phyloP scores from a whole-genome alignment of 1,140 invertebrate genomes.

The Brachionus paranguensis region DNA sequence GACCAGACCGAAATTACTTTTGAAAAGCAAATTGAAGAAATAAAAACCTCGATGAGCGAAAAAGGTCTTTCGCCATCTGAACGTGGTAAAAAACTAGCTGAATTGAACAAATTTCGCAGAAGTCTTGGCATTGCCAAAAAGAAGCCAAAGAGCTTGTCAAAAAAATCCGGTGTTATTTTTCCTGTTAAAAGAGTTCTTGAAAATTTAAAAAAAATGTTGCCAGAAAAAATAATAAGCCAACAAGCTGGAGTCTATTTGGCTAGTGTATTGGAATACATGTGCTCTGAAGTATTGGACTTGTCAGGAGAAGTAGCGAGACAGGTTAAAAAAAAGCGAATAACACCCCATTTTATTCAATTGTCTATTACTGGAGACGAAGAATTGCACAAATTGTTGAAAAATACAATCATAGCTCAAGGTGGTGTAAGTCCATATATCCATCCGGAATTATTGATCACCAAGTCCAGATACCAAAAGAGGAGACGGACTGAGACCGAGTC shows the following conservation, averaged over 20 bases:
- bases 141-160: not conserved
- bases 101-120: not conserved
- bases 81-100: slow-evolving; percentile 11
- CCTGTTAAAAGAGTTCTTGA: not conserved
- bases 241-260: not conserved
- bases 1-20: not conserved
- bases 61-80: not conserved
- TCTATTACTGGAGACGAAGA: slow-evolving; percentile 7
- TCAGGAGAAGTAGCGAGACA: not conserved
- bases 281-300: slow-evolving; percentile 13
- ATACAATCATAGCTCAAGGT: slow-evolving; percentile 31
- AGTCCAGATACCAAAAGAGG: not conserved
- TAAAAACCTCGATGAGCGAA: not conserved
- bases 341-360: not conserved
- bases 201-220: not conserved
- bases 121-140: not conserved
- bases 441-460: not conserved
- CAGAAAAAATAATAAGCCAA: slow-evolving; percentile 16
- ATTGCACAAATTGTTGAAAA: not conserved
- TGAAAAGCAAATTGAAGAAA: not conserved
- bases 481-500: not conserved
- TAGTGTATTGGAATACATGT: slow-evolving; percentile 19
- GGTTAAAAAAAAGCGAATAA: slow-evolving; percentile 29
- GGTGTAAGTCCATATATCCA: slow-evolving; percentile 22
- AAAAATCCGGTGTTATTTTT: slow-evolving; percentile 22